Evolutionary conservation across 1,140 invertebrate species (phyloP), one percentile per base, ranked within the genome.

Genomic region (Aphidius gifuensis): DNA sequence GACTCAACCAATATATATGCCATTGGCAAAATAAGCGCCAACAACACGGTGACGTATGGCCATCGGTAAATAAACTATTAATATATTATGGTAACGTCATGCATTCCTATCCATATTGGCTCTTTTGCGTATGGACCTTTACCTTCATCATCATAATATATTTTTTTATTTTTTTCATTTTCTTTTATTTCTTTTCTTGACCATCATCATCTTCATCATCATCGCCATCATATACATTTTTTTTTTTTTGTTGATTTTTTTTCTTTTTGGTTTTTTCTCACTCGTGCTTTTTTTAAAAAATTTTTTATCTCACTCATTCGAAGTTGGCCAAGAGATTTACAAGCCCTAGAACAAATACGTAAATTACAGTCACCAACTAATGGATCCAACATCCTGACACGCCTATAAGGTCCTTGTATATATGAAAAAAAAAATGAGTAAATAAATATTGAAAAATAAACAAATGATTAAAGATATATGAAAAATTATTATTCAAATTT

Each of bases 41-140:
- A 63, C 59, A 70, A 69, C 69, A 61, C 57, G 65, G 78, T 79
- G 78, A 80, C 78, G 77, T 79, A 79, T 78, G 75, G 78, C 71
- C 76, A 67, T 75, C 71, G 71, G 74, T 78, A 79, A 80, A 80
- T 80, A 79, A 80, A 79, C 78, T 80, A 80, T 80, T 80, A 79
- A 79, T 80, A 79, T 32, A 3, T 78, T 80, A 80, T 80, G 76
- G 77, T 80, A 79, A 80, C 75, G 74, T 78, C 78, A 76, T 71
- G 75, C 78, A 80, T 80, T 80, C 78, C 77, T 79, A 79, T 80
- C 77, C 76, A 79, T 80, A 80, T 80, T 80, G 78, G 78, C 69
- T 80, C 69, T 68, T 69, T 32, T 71, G 69, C 64, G 65, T 70
- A 16, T 16, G 16, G 16, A 67, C 66, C 70, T 71, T 74, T 71